Conservation (phyloP, 1,140 invertebrate genomes). For the Cyclina sinensis region DNA sequence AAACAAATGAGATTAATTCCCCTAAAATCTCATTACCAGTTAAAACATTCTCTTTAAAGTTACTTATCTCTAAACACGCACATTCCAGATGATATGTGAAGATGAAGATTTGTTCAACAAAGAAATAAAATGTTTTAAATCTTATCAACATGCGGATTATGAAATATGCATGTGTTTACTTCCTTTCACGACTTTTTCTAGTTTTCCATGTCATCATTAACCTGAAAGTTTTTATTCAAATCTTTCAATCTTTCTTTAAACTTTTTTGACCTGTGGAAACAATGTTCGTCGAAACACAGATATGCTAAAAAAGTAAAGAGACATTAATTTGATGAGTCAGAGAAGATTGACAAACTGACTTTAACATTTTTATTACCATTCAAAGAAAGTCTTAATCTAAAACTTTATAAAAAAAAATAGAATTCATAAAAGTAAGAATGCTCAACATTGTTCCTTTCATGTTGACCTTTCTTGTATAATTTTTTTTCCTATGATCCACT, state of each 20-base stretch:
- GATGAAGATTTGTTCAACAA: background rate
- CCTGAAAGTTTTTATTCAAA: no score
- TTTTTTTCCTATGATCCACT: no score
- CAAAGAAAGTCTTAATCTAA: no score
- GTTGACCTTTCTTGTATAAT: no score
- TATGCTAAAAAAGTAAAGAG: no score
- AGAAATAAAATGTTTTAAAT: conserved; percentile 18
- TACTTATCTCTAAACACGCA: background rate
- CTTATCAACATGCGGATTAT: background rate
- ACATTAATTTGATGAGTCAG: no score
- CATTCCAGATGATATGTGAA: background rate
- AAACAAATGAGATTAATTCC: background rate
- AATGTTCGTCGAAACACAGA: background rate
- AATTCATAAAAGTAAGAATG: no score
- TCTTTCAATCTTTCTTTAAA: background rate
- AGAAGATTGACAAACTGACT: no score
- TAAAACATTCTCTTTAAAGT: background rate
- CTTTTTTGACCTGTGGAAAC: background rate
- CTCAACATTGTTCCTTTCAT: no score
- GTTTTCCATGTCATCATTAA: background rate
- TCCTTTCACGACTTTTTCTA: background rate
- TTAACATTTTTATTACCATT: no score
- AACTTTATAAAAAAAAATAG: no score
- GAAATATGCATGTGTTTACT: conserved; percentile 2
- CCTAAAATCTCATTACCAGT: background rate